These are phyloP conservation scores for Chascanopsetta lugubris DNA, from an alignment of 2,113 vertebrate genomes.

Conservation along the genomic window DNA sequence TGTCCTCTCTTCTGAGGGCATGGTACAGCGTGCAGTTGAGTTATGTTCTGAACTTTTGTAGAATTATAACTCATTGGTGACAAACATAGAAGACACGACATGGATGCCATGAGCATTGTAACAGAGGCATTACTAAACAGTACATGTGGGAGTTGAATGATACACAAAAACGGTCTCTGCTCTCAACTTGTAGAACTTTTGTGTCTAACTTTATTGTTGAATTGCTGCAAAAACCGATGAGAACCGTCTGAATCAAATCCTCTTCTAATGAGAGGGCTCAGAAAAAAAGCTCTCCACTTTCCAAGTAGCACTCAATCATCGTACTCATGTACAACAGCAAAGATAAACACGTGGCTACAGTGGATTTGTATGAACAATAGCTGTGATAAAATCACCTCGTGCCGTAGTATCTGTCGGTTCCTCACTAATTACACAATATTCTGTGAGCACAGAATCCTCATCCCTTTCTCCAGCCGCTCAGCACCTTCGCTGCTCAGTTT, in stretches of 20 bases:
- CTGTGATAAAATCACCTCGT: neutral
- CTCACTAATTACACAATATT: slow-evolving; percentile 17
- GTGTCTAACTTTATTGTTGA: neutral
- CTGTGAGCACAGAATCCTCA: slow-evolving; percentile 16
- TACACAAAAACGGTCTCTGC: neutral
- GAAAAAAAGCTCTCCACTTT: neutral
- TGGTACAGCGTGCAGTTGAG: slow-evolving; percentile 18
- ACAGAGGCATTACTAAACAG: neutral
- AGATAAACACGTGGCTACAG: neutral
- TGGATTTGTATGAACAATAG: neutral
- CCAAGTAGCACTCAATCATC: neutral
- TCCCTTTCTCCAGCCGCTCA: neutral
- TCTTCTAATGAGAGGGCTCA: neutral
- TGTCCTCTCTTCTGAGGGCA: neutral
- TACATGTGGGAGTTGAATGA: slow-evolving; percentile 6
- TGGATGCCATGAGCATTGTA: slow-evolving; percentile 1
- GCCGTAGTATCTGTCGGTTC: neutral
- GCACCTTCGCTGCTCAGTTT: slow-evolving; percentile 33
- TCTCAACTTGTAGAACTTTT: neutral
- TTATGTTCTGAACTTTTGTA: slow-evolving; percentile 24
- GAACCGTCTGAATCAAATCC: neutral
- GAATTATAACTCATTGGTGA: slow-evolving; percentile 14
- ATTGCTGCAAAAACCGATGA: neutral
- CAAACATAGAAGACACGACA: slow-evolving; percentile 39
- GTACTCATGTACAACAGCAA: neutral